These are phyloP conservation scores for Ellobium chinense DNA, from an alignment of 2,888 invertebrate genomes.

Conservation along the genomic window DNA sequence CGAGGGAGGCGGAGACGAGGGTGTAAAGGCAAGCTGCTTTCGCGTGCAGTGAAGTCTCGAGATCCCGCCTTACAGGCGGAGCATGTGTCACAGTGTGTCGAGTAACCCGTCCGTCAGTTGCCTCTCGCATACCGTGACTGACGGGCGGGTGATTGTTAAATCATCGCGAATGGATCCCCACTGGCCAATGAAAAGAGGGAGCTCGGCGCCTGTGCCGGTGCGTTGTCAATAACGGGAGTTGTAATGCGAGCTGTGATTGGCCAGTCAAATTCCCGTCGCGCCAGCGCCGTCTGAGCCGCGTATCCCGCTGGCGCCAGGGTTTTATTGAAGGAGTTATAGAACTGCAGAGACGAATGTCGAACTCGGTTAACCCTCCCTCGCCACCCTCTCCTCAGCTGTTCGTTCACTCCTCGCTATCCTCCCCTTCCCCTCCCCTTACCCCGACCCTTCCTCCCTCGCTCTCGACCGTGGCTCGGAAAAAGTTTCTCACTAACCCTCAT, in stretches of 20 bases:
- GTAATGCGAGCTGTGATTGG: constrained; percentile 34
- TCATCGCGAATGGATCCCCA: background rate
- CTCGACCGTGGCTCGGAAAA: background rate
- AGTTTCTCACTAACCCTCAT: background rate
- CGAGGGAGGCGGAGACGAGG: background rate
- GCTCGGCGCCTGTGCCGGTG: background rate
- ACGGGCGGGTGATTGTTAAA: constrained; percentile 7
- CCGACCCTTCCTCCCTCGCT: constrained; percentile 2
- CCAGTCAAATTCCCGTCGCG: constrained; percentile 51
- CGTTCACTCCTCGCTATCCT: background rate
- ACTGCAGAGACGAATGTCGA: background rate
- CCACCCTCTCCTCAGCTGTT: background rate
- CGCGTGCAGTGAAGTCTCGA: background rate
- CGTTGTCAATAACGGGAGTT: constrained; percentile 16
- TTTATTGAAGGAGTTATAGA: background rate
- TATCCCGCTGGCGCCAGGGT: constrained; percentile 56
- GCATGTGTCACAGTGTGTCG: background rate
- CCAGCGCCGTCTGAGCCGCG: constrained; percentile 55
- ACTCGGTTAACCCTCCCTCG: background rate
- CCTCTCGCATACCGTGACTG: background rate
- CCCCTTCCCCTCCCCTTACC: background rate
- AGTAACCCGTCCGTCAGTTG: background rate
- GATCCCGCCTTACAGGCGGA: constrained; percentile 1
- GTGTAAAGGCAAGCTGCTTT: background rate
- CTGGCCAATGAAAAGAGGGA: constrained; percentile 8